Conservation (phyloP, 1,140 invertebrate genomes). For the Pararge aegeria region DNA sequence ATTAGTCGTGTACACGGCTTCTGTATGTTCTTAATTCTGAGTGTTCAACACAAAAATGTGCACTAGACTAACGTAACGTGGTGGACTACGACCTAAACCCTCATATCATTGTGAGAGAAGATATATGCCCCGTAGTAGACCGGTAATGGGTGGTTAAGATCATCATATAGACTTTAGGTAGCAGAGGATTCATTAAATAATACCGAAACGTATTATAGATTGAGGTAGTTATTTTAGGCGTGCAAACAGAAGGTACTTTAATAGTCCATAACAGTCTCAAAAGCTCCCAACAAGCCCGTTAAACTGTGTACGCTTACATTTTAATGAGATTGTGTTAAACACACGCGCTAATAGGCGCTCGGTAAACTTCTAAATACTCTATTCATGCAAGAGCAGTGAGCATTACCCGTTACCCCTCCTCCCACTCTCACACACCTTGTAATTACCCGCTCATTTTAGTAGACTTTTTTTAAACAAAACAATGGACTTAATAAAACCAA, state of each 20-base stretch:
- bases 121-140: too few species aligned
- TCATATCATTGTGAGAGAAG: too few species aligned
- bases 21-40: too few species aligned
- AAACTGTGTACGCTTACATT: constrained; percentile 22
- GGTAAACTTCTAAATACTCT: constrained; percentile 24
- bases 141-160: too few species aligned
- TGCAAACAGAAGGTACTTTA: not conserved
- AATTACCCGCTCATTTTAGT: not conserved
- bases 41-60: too few species aligned
- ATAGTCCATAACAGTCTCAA: constrained; percentile 20
- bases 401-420: not conserved
- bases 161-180: too few species aligned
- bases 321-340: constrained; percentile 28
- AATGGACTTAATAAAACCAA: too few species aligned
- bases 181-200: too few species aligned
- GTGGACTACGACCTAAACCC: too few species aligned
- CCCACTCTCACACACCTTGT: not conserved
- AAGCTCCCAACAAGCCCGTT: constrained; percentile 22
- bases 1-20: too few species aligned
- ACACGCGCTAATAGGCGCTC: constrained; percentile 26
- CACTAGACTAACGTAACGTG: too few species aligned
- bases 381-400: constrained; percentile 12
- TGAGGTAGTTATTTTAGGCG: not conserved
- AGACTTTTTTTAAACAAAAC: not conserved
- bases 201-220: too few species aligned